Base-by-base conservation (phyloP, 2,888 invertebrate genomes). In the Pecten maximus region DNA sequence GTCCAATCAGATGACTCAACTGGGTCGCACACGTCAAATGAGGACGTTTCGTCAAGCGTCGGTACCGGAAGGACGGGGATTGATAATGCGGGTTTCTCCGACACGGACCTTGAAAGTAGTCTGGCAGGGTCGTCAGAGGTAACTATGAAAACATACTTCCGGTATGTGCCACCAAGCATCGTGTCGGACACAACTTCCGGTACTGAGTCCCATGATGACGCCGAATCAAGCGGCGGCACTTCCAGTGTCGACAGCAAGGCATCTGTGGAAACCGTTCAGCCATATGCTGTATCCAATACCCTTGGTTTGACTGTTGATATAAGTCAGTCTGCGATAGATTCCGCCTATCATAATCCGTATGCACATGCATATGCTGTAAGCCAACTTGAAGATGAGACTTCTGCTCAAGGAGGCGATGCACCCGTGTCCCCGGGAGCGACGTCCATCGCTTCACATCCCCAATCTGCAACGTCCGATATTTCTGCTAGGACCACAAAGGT, bases 401-500 rank as follows among this genome's bases (percentile, higher is more conserved):
- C 35, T 10, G 74, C 74, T 74, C 74, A 28, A 74, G 74, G 74
- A 74, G 35, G 35, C 6, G 74, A 74, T 1, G 35, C 35, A 35
- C 74, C 74, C 6, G 74, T 19, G 1, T 35, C 74, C 10, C 74
- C 74, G 28, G 74, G 74, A 28, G 74, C 74, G 16, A 35, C 74
- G 35, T 28, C 74, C 28, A 74, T 74, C 35, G 35, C 35, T 6
- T 6, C 60, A 16, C n/a, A 23, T 35, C 74, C 74, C 23, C 74
- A 74, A 28, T 74, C 74, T 28, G 23, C 74, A 28, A 35, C 74
- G 74, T 74, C 74, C 15, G 74, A 54, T 19, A 1, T 54, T 19
- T 54, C 54, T 15, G 54, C 90, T 0, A 35, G 88, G 40, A 88
- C 40, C 19, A 60, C 91, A 19, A 91, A 90, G 40, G 87, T 87